Conservation (phyloP, 2,113 vertebrate species). For the Pteronura brasiliensis region DNA sequence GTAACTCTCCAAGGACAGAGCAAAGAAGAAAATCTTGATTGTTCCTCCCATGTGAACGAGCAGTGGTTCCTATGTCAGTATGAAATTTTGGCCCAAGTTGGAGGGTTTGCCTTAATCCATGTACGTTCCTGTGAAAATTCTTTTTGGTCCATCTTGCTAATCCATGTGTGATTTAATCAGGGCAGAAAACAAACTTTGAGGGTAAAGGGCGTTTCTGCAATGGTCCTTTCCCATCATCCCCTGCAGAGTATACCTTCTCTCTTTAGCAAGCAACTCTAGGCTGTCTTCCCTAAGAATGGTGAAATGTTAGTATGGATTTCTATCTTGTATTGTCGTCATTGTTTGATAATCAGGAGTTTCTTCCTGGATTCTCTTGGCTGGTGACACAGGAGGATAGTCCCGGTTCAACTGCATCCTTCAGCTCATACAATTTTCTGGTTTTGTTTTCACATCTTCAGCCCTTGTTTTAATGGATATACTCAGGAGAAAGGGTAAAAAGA, state of each 20-base stretch:
- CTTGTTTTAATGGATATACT: slow-evolving; percentile 1
- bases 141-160: neutral
- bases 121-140: neutral
- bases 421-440: neutral
- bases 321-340: neutral
- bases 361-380: neutral
- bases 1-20: neutral
- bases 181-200: neutral
- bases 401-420: neutral
- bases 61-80: neutral
- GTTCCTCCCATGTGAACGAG: neutral
- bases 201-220: neutral
- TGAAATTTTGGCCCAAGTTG: neutral
- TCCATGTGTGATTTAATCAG: neutral
- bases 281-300: neutral
- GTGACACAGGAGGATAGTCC: neutral
- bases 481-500: neutral
- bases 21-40: neutral
- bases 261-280: neutral
- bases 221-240: neutral
- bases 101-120: neutral
- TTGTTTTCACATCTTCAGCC: neutral
- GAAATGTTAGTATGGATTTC: neutral
- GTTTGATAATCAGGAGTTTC: neutral
- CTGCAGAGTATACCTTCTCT: neutral